Percentiles rank a stretch among this genome's conserved stretches.
phyloP scores from a whole-genome alignment of 2,113 vertebrate genomes.

The Bubalus kerabau region DNA sequence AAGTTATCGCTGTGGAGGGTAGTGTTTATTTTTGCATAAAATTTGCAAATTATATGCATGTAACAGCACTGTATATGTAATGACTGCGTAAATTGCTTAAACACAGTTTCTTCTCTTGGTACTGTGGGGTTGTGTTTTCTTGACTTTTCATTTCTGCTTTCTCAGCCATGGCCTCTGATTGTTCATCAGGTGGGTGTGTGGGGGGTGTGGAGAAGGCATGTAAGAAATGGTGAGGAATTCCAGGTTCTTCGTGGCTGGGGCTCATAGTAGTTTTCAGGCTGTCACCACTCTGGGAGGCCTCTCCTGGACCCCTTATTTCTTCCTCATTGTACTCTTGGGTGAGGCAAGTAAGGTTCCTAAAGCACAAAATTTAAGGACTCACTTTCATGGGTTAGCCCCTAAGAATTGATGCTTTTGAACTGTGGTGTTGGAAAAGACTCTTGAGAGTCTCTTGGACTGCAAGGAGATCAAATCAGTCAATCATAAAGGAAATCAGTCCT shows the following conservation, averaged over 20 bases:
- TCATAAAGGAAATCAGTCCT: background rate
- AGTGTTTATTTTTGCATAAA: slow-evolving; percentile 18
- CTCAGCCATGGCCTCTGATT: background rate
- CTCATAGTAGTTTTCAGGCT: background rate
- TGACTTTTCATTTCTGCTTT: background rate
- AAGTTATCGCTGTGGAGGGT: background rate
- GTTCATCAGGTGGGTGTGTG: background rate
- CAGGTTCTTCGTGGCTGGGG: background rate
- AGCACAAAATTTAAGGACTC: background rate
- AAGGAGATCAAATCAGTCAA: background rate
- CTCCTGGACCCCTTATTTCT: background rate
- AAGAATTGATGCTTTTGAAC: background rate
- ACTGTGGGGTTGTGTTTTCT: background rate
- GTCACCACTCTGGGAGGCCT: background rate
- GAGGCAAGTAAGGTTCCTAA: background rate
- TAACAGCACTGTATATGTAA: background rate
- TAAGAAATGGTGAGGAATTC: background rate
- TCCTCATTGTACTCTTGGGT: background rate
- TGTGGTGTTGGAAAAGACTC: background rate
- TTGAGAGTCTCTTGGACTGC: background rate
- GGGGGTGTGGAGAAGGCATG: background rate
- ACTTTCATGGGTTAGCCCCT: background rate
- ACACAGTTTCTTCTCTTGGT: background rate
- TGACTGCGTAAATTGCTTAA: slow-evolving; percentile 9
- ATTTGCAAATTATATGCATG: slow-evolving; percentile 21